Evolutionary conservation across 2,888 invertebrate genomes (phyloP).

Genomic region (Cancer borealis): DNA sequence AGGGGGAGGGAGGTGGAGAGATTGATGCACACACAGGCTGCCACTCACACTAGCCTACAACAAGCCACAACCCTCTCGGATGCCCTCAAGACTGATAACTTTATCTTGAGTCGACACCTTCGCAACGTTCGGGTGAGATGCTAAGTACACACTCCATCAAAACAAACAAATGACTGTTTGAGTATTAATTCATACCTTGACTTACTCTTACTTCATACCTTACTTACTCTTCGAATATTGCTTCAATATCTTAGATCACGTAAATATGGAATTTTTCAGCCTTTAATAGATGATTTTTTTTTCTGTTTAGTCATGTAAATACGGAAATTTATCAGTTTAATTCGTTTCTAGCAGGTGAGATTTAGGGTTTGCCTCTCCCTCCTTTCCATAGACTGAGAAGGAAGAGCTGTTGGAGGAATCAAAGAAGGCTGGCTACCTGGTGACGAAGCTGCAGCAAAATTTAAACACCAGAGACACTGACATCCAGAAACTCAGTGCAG

Average conservation of each 20-base stretch:
- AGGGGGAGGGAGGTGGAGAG: slow-evolving; percentile 62
- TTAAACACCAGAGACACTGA: slow-evolving; percentile 58
- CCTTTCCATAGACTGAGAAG: slow-evolving; percentile 58
- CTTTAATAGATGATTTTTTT: neutral
- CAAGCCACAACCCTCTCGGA: slow-evolving; percentile 59
- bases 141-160: neutral
- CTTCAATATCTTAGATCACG: neutral
- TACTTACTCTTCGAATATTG: neutral
- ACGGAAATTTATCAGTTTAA: neutral
- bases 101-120: slow-evolving; percentile 64
- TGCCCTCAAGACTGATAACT: slow-evolving; percentile 70
- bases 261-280: neutral
- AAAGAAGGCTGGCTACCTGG: slow-evolving; percentile 60
- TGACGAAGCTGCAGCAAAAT: slow-evolving; percentile 65
- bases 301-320: neutral
- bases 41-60: slow-evolving; percentile 59
- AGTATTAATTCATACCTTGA: neutral
- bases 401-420: slow-evolving; percentile 67
- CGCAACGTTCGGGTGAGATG: slow-evolving; percentile 62
- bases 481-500: slow-evolving; percentile 62
- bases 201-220: neutral
- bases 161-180: neutral
- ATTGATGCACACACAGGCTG: slow-evolving; percentile 56
- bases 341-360: neutral
- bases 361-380: neutral